Evolutionary conservation across 2,113 vertebrate species (phyloP), one percentile per base, ranked within the genome.

Genomic region (Ariopsis seemanni): DNA sequence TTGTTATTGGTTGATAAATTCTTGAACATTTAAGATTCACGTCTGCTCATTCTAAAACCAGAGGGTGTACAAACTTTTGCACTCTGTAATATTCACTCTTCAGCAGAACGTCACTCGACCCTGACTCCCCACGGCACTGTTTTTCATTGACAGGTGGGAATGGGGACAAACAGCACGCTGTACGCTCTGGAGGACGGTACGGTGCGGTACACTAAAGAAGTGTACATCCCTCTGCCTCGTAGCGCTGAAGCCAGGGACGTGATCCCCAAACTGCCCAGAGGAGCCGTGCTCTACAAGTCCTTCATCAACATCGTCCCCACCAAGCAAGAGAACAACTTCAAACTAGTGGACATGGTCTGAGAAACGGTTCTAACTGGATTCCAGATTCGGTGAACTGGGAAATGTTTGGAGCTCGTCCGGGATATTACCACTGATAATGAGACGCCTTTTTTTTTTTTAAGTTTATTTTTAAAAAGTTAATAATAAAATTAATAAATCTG

Each of bases 251-350:
- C 92, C 78, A 87, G 89, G 17, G 89, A 94, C 1, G 78, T 98
- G 82, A 96, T 99, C 91, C 92, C 94, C 86, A 95, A 86, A 9
- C 95, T 99, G 34, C 97, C 97, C 1, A 95, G 85, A 88, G 97
- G 97, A 42, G 93, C 97, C 0, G 5, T 99, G 55, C 96, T 99
- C 55, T 99, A 99, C 88, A 99, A 99, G 93, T 97, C 98, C 60
- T 99, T 99, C 53, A 95, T 99, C 91, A 98, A 88, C 0, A 92
- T 99, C 10, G 50, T 97, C 85, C 97, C 98, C 17, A 90, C 92
- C 57, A 93, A 94, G 27, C 96, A 97, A 88, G 95, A 97, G 78
- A 96, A 96, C 22, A 95, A 91, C 87, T 99, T 99, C 92, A 97
- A 93, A 93, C 94, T 99, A 42, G 95, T 98, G 82, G 95, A 92